Percentiles rank a stretch among this genome's conserved stretches.
phyloP scores from a whole-genome alignment of 2,888 invertebrate species.

The Chloromyia formosa region DNA sequence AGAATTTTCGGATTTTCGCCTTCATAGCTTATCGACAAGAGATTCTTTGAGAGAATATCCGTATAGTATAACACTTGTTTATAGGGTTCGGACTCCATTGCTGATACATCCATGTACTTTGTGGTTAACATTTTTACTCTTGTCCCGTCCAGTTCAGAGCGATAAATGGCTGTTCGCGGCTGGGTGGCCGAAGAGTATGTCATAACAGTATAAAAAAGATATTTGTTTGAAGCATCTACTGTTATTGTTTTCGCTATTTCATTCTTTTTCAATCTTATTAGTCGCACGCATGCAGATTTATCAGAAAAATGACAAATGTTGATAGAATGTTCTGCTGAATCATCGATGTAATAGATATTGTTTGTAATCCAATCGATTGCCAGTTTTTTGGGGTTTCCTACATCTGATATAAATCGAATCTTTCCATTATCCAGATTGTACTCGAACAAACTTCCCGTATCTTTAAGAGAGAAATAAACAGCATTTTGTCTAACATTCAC shows the following conservation, averaged over 20 bases:
- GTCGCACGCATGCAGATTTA: conserved; percentile 66
- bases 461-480: conserved; percentile 66
- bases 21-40: conserved; percentile 67
- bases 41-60: conserved; percentile 69
- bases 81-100: conserved; percentile 66
- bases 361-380: conserved; percentile 79
- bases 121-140: conserved; percentile 63
- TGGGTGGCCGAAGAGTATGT: conserved; percentile 62
- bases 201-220: conserved; percentile 69
- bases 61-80: conserved; percentile 77
- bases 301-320: conserved; percentile 68
- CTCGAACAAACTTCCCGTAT: conserved; percentile 63
- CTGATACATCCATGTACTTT: conserved; percentile 62
- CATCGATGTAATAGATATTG: conserved; percentile 75
- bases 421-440: conserved; percentile 60
- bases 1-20: conserved; percentile 65
- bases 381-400: conserved; percentile 68
- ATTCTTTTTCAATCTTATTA: conserved; percentile 67
- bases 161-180: conserved; percentile 66
- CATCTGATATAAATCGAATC: conserved; percentile 59
- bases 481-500: conserved; percentile 62
- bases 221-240: conserved; percentile 70
- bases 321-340: conserved; percentile 60
- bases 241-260: conserved; percentile 69
- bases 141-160: conserved; percentile 67